Base-by-base conservation (phyloP, 2,113 vertebrate species). In the Poicephalus gulielmi region DNA sequence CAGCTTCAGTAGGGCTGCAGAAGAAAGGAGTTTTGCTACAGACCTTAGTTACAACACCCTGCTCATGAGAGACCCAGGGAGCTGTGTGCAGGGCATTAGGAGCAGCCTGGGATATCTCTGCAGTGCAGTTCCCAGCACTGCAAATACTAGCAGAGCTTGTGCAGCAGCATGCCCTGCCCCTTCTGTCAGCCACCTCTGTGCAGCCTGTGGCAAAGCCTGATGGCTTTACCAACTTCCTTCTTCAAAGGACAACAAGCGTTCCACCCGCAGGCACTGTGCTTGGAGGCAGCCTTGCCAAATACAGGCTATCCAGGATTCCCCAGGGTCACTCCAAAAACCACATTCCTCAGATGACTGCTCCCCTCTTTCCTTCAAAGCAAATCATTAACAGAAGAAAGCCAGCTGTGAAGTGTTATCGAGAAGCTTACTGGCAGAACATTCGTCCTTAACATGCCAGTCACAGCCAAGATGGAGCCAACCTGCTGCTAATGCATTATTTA, bases 401-500 rank as follows among this genome's bases (percentile, higher is more conserved):
- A 87, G 90, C 88, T 89, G 86, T 87, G 86, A 91, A 94, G 92
- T n/a, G 74, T 87, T 94, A 91, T 89, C 12, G 4, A 88, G 94
- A 88, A 46, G 82, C 77, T 73, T 55, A 77, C 10, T 86, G 78
- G 88, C 82, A 92, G 91, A 80, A 83, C 77, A 81, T 44, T 73
- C 0, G 2, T 83, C 87, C 90, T 95, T 5, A 46, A 75, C 91
- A 12, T 73, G 67, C 93, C 93, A 91, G 92, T 14, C 83, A 89
- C 67, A 80, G 94, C 93, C 35, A 4, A 86, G 83, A 90, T 94
- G 90, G 95, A 95, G 96, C 88, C 77, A 9, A 79, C 57, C 90
- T 94, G 86, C 94, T 94, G 92, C 92, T 84, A 83, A 92, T 91
- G 92, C 82, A 88, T 77, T 89, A 80, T 52, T 87, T 53, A 67